Evolutionary conservation across 2,888 invertebrate species (phyloP), one percentile per base, ranked within the genome.

Genomic region (Plagiodera versicolora): DNA sequence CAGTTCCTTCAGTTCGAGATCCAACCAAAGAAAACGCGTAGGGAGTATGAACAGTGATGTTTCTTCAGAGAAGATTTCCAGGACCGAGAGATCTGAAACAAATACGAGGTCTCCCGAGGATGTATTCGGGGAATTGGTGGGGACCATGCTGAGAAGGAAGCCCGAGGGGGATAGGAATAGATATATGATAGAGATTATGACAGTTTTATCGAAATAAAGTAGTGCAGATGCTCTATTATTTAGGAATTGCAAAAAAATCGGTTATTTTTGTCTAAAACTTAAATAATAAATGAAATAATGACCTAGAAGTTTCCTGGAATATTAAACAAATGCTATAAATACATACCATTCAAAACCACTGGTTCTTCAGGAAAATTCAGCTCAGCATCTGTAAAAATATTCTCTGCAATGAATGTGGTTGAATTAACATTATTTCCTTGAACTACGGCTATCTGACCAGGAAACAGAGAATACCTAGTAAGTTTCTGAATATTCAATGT

Each of bases 381-480:
- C 17, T 79, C 75, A 1, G 84, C 86, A 68, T 89, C 87, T 2
- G 82, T 77, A 72, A 83, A 85, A 2, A 94, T 79, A 71, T 89
- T 85, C 28, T 87, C 84, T 0, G 87, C 91, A 17, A 87, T 77
- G 63, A 95, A 84, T 56, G 81, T 83, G 70, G 87, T 86, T 0
- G 90, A 91, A 17, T 86, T 85, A 0, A 87, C 86, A 78, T 92
- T 92, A 4, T 84, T 82, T 0, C 93, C 94, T 55, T 87, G 85
- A 62, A 91, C 84, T 45, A 89, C 89, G 9, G 92, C 86, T 51
- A 90, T 84, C 83, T 93, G 92, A 0, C 94, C 93, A 18, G 91
- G 89, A 75, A 90, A 93, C 61, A 93, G 74, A 0, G 89, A 87
- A 75, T 87, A 91, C 65, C 85, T 84, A 51, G 83, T 79, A 1